Evolutionary conservation across 2,888 invertebrate genomes (phyloP).

Genomic region (Drosophila basisetae): DNA sequence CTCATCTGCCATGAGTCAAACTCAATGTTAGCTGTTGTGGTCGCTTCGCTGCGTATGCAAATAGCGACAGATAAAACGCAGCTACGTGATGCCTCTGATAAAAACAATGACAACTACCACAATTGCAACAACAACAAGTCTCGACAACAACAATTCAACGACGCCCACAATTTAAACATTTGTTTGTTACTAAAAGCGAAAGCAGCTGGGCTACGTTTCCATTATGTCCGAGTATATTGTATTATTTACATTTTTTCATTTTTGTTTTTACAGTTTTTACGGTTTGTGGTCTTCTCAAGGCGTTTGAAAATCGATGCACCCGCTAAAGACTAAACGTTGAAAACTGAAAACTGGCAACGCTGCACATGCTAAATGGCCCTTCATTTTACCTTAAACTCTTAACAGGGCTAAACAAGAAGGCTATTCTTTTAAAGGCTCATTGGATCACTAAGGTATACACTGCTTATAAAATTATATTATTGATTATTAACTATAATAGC

Average conservation of each 20-base stretch:
- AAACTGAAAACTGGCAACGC: slow-evolving; percentile 65
- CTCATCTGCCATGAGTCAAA: slow-evolving; percentile 46
- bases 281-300: slow-evolving; percentile 70
- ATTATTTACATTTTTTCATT: slow-evolving; percentile 29
- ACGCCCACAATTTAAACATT: slow-evolving; percentile 74
- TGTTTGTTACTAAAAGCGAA: slow-evolving; percentile 68
- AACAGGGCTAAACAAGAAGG: slow-evolving; percentile 1
- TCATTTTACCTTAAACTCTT: slow-evolving; percentile 14
- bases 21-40: slow-evolving; percentile 46
- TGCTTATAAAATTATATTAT: neutral
- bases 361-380: slow-evolving; percentile 29
- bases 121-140: slow-evolving; percentile 14
- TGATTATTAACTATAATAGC: neutral
- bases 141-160: slow-evolving; percentile 28
- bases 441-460: neutral
- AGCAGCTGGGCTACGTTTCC: slow-evolving; percentile 38
- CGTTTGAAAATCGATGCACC: slow-evolving; percentile 68
- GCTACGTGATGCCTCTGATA: slow-evolving; percentile 71
- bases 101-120: slow-evolving; percentile 52
- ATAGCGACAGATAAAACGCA: slow-evolving; percentile 68
- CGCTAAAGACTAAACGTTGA: slow-evolving; percentile 44
- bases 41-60: slow-evolving; percentile 70
- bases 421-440: neutral
- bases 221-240: slow-evolving; percentile 32
- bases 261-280: slow-evolving; percentile 51